phyloP scores from a whole-genome alignment of 2,797 vertebrate species.

The Etheostoma nigrum region DNA sequence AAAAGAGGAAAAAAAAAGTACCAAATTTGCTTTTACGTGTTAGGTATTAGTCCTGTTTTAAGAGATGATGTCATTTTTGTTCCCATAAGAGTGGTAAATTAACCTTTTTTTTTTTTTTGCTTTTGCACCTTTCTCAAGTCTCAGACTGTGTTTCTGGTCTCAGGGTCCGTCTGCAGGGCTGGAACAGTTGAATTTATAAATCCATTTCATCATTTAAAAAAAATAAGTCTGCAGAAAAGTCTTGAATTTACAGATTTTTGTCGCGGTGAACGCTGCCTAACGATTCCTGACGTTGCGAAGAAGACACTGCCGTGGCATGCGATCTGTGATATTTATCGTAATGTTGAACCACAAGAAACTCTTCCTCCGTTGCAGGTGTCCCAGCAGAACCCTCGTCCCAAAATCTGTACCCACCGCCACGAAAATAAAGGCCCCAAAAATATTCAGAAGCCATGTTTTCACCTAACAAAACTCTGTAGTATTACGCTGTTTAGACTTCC shows the following conservation, averaged over 20 bases:
- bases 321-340: slow-evolving; percentile 5
- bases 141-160: slow-evolving; percentile 32
- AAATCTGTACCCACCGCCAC: slow-evolving; percentile 8
- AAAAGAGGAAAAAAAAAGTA: not conserved
- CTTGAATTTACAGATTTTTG: not conserved
- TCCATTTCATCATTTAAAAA: not conserved
- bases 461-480: not conserved
- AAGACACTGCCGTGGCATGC: not conserved
- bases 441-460: not conserved
- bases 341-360: not conserved
- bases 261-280: no score
- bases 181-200: not conserved
- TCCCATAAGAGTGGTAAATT: not conserved
- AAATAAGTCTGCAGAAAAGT: not conserved
- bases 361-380: slow-evolving; percentile 1
- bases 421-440: not conserved
- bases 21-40: not conserved
- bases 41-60: not conserved
- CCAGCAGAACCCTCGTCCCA: slow-evolving; percentile 15
- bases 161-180: slow-evolving; percentile 35
- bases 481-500: slow-evolving; percentile 49
- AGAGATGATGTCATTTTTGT: not conserved
- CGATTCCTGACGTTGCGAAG: not conserved
- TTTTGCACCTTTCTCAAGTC: not conserved
- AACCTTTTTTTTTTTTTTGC: slow-evolving; percentile 3